phyloP scores from a whole-genome alignment of 2,797 vertebrate species.

The Crocidura indochinensis region DNA sequence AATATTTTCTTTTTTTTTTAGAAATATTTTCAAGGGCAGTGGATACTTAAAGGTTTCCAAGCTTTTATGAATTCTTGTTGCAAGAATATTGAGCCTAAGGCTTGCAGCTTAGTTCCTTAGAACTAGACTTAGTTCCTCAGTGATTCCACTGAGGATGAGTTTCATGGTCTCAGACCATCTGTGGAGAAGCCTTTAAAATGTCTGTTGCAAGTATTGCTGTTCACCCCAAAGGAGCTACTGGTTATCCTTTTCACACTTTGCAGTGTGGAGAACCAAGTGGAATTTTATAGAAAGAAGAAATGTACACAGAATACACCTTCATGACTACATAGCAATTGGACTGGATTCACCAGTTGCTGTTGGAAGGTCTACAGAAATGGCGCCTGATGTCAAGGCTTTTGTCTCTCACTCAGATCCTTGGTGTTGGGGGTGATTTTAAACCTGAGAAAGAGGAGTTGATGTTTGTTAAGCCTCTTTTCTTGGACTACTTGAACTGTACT shows the following conservation, averaged over 20 bases:
- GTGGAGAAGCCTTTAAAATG: neutral
- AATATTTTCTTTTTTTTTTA: slow-evolving; percentile 62
- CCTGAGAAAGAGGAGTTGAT: slow-evolving; percentile 57
- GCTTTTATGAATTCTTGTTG: slow-evolving; percentile 61
- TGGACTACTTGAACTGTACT: slow-evolving; percentile 7
- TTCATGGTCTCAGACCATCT: neutral
- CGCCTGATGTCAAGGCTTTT: neutral
- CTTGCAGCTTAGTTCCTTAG: slow-evolving; percentile 11
- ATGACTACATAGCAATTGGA: neutral
- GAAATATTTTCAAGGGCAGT: slow-evolving; percentile 36
- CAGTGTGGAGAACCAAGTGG: slow-evolving; percentile 54
- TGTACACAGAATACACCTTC: slow-evolving; percentile 41
- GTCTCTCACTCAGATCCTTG: neutral
- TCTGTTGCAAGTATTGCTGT: neutral
- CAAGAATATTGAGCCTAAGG: neutral
- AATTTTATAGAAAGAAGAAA: slow-evolving; percentile 62
- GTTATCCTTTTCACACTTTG: neutral
- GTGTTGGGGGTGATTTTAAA: slow-evolving; percentile 69
- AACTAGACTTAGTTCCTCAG: neutral
- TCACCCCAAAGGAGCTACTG: slow-evolving; percentile 5
- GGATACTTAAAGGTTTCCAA: slow-evolving; percentile 40
- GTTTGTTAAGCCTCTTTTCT: slow-evolving; percentile 75
- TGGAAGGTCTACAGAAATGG: neutral
- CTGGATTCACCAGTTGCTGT: neutral
- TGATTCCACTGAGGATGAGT: slow-evolving; percentile 13